Evolutionary conservation across 1,140 invertebrate species (phyloP).

Genomic region (Cherax destructor): DNA sequence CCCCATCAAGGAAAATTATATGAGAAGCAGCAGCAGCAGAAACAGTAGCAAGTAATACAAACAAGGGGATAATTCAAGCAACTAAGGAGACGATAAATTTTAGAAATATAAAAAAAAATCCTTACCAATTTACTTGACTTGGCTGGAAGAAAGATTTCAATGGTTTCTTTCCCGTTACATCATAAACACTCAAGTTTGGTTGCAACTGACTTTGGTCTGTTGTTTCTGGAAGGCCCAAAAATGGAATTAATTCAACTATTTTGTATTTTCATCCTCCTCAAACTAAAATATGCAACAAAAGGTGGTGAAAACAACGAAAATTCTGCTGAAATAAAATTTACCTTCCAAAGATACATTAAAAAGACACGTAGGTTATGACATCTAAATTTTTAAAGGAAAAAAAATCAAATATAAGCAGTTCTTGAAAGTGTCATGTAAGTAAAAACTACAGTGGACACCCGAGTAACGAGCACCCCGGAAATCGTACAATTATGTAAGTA

Average conservation of each 20-base stretch:
- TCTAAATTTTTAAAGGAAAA: no score
- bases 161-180: conserved; percentile 53
- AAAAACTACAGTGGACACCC: no score
- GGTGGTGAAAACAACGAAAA: no score
- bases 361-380: no score
- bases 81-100: neutral
- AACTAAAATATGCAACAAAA: no score
- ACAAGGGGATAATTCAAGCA: neutral
- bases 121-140: conserved; percentile 62
- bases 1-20: neutral
- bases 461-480: no score
- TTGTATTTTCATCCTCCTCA: no score
- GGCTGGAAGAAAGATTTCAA: conserved; percentile 59
- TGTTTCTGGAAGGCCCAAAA: conserved; percentile 46
- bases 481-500: no score
- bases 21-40: neutral
- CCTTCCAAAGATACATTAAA: no score
- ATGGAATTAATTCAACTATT: neutral
- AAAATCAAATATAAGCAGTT: no score
- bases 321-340: no score
- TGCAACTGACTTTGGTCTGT: conserved; percentile 52
- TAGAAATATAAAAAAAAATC: neutral
- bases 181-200: conserved; percentile 64
- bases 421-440: no score
- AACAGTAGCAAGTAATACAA: neutral